Evolutionary conservation across 1,140 invertebrate genomes (phyloP), one percentile per base, ranked within the genome.

Genomic region (Orussus abietinus): DNA sequence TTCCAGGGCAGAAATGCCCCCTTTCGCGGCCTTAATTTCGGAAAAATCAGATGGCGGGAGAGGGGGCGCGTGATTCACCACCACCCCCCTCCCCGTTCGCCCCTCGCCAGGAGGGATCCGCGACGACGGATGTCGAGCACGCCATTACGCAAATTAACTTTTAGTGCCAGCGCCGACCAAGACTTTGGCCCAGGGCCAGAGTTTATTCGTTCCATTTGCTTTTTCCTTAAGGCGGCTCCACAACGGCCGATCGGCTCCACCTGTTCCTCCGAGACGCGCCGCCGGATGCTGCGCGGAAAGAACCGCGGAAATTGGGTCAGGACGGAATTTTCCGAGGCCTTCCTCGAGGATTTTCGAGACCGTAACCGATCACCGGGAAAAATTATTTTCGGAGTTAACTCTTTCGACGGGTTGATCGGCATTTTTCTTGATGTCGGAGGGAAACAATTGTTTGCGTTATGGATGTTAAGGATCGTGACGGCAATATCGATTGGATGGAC

Each of bases 71-170:
- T 31, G 31, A 31, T 31, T 15, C 32, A 19, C 25, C 30, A 28
- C 22, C 32, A 45, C 35, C 36, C 38, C 38, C 38, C 35, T 45
- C 28, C 32, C 9, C 18, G 20, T 25, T 42, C n/a, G n/a, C n/a
- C n/a, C n/a, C n/a, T n/a, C 33, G 13, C 21, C 21, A 17, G 30
- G 12, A 33, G 20, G 32, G 11, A 21, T 31, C 36, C 35, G 31
- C 19, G 42, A 41, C 12, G 33, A 32, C 35, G 37, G 49, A 62
- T 62, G 57, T 56, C 54, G 50, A 55, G 59, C 57, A 53, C 50
- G 49, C 57, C 56, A 62, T 59, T 62, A 62, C 53, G 57, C 55
- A 61, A 63, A 65, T 59, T 53, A 59, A 61, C 55, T 63, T 62
- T 59, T 52, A 57, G 56, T 49, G 53, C 35, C 45, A 55, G 49